Base-by-base conservation (phyloP, 2,888 invertebrate species). In the Erannis defoliaria region DNA sequence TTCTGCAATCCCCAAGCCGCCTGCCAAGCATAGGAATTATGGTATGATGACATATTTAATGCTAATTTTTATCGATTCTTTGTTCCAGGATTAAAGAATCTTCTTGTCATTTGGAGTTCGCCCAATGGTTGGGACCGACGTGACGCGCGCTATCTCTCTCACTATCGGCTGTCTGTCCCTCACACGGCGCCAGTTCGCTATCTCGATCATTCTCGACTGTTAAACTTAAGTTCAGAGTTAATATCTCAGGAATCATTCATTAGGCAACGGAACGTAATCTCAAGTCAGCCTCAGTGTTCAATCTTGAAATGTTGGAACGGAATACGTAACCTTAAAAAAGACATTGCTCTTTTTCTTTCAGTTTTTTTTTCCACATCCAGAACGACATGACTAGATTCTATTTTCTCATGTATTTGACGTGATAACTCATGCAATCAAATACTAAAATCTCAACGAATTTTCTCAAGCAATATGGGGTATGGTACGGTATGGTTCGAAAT, bases 81-180 rank as follows among this genome's bases (percentile, higher is more conserved):
- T 26, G 33, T 82, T 86, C 1, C 85, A 90, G 91, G 78, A 70
- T 76, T 79, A 78, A 77, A 58, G 73, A 74, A 74, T 77, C 76
- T 77, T 79, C 74, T 77, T 80, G 78, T 77, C 78, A 73, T 74
- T 83, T 80, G 83, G 78, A 81, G 80, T 80, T 66, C 64, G 71
- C 74, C 77, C 77, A 67, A 72, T 75, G 79, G 77, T 76, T 67
- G 73, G 72, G 70, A 71, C 64, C 75, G 73, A 73, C 69, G 75
- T 75, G 73, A 73, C 69, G 75, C 68, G 62, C 78, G 76, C 73
- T 73, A 70, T 71, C 72, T 76, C 84, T 84, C 80, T 85, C 84
- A 77, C 83, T 86, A 76, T 87, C 85, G 85, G 80, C 87, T 88
- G 80, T 90, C 85, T 89, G 80, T 90, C 88, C 82, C 86, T 87